Evolutionary conservation across 2,888 invertebrate genomes (phyloP), one percentile per base, ranked within the genome.

Genomic region (Scrobipalpa atriplicella): DNA sequence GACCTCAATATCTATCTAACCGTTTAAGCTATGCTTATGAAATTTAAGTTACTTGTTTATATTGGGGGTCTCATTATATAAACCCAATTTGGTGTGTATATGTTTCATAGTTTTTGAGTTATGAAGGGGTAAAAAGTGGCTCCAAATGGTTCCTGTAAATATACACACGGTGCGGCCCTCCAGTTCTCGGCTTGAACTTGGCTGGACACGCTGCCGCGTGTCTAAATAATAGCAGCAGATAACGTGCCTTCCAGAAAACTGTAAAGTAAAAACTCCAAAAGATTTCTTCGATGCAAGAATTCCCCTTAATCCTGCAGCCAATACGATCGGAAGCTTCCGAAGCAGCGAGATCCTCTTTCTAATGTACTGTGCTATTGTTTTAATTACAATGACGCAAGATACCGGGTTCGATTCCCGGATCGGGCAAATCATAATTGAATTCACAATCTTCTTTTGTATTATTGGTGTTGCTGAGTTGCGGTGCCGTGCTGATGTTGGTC

Each of bases 351-450:
- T 67, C 69, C 67, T 67, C 65, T 66, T 67, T 67, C 67, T 67
- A 69, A 69, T 69, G 67, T 62, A 62, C 65, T 36, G 66, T 39
- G 61, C 66, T 62, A 65, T 66, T 68, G 68, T 66, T 68, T 68
- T 66, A 66, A 68, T 66, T 68, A 64, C 62, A 63, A 54, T 56
- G 54, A 63, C 16, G 56, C 52, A 1, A 36, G 64, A 19, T 47
- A 36, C 64, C 41, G 64, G 60, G 41, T 60, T 66, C 66, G 36
- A 41, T 64, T 62, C 36, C 11, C 11, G 51, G 36, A 54, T 29
- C 47, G 21, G 1, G 38, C 21, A 41, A 62, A 65, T 66, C 64
- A 67, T 66, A 69, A 69, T 63, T 69, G 67, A 66, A 61, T 56
- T 51, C 52, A 52, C 62, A 47, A 62, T 38, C 38, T 43, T 52